phyloP scores from a whole-genome alignment of 2,888 invertebrate genomes.

The Lasius platythorax region DNA sequence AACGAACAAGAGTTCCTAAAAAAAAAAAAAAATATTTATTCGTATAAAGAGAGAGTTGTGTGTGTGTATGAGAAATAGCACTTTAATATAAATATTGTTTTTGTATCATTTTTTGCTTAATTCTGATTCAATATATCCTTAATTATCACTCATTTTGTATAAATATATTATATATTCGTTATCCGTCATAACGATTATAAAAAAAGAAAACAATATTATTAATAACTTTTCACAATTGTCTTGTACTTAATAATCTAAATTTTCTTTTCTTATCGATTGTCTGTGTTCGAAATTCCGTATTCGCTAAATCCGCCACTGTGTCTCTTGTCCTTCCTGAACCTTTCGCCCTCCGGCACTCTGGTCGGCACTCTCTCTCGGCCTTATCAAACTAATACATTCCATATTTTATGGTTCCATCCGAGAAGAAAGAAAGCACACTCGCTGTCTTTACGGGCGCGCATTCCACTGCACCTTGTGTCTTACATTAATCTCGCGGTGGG shows the following conservation, averaged over 20 bases:
- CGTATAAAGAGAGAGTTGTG: neutral
- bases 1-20: neutral
- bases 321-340: neutral
- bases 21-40: neutral
- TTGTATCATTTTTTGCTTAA: neutral
- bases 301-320: constrained; percentile 41
- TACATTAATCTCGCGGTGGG: constrained; percentile 60
- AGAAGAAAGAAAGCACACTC: constrained; percentile 31
- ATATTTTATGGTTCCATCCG: constrained; percentile 79
- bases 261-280: neutral
- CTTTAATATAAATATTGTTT: neutral
- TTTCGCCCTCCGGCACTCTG: constrained; percentile 42
- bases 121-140: neutral
- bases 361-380: constrained; percentile 59
- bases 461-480: constrained; percentile 63
- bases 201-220: neutral
- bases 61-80: neutral
- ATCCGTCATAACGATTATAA: neutral
- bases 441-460: constrained; percentile 60
- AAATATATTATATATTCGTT: neutral
- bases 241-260: neutral
- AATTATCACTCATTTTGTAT: neutral
- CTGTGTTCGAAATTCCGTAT: neutral
- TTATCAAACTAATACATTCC: constrained; percentile 83
- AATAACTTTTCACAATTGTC: neutral